Evolutionary conservation across 2,113 vertebrate species (phyloP), one percentile per base, ranked within the genome.

Genomic region (Galeopterus variegatus): DNA sequence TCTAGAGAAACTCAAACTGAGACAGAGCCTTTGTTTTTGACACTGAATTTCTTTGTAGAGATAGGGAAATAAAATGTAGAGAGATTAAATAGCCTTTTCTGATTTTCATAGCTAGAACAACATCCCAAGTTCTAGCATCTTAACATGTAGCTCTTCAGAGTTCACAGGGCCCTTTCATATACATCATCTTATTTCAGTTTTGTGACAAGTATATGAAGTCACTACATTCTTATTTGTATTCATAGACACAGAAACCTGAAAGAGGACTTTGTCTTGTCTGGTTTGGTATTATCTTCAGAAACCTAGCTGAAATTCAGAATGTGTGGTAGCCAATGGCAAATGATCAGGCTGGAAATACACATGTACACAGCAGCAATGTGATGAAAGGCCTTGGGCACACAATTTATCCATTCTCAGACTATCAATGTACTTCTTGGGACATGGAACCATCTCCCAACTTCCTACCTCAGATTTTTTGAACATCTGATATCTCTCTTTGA

Each of bases 281-380:
- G 10, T 83, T 86, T 84, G 33, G 8, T 28, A 21, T 50, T 54
- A 58, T 70, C 65, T 94, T 75, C 48, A 86, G 79, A 95, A 89
- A 41, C 1, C 33, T 69, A 12, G 10, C 13, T 85, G 67, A 81
- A 81, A 85, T 81, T 36, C 14, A 93, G 67, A 82, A 31, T 83
- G 3, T 33, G 1, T 14, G 15, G 17, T 33, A 77, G 28, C 19
- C 26, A 50, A 1, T 67, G 73, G 8, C 5, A 69, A 70, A 18
- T 69, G 17, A 81, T n/a, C 69, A 52, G 11, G 15, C 77, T 85
- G 52, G 31, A 76, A 60, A 70, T 52, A 60, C 14, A 31, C 28
- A 76, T 19, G 4, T n/a, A 12, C 8, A 26, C 19, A 10, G 15
- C 6, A 7, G 24, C 41, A 75, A 3, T 36, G 28, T 7, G 19